These are phyloP conservation scores for Pyxicephalus adspersus DNA, from an alignment of 2,113 vertebrate genomes.

Conservation along the genomic window DNA sequence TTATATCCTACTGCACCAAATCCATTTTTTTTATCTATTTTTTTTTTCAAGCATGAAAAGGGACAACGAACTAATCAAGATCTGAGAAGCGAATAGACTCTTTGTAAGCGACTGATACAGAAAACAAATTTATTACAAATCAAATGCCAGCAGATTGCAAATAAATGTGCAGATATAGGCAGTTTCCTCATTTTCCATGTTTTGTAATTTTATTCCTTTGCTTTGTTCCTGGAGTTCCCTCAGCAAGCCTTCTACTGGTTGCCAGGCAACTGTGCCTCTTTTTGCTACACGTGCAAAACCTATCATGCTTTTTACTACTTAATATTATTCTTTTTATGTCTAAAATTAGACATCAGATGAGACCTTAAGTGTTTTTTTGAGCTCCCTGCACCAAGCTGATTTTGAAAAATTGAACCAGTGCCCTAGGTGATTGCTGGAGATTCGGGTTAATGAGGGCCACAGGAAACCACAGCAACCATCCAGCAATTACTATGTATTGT, in stretches of 20 bases:
- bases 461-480: too few species aligned
- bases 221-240: neutral
- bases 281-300: conserved; percentile 55
- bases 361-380: conserved; percentile 48
- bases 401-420: too few species aligned
- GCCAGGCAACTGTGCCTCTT: conserved; percentile 62
- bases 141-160: neutral
- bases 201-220: conserved; percentile 9
- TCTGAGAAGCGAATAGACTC: neutral
- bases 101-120: neutral
- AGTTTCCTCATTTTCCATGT: conserved; percentile 12
- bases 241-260: conserved; percentile 54
- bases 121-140: neutral
- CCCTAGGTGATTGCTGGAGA: too few species aligned
- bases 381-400: too few species aligned
- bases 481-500: too few species aligned
- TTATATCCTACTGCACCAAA: too few species aligned
- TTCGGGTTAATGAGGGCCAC: too few species aligned
- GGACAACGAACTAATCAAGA: too few species aligned
- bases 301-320: conserved; percentile 54
- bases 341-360: conserved; percentile 40
- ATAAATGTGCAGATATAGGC: neutral
- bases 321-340: conserved; percentile 60
- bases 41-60: too few species aligned
- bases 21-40: too few species aligned